phyloP scores from a whole-genome alignment of 2,113 vertebrate species.

The Platysteira castanea region DNA sequence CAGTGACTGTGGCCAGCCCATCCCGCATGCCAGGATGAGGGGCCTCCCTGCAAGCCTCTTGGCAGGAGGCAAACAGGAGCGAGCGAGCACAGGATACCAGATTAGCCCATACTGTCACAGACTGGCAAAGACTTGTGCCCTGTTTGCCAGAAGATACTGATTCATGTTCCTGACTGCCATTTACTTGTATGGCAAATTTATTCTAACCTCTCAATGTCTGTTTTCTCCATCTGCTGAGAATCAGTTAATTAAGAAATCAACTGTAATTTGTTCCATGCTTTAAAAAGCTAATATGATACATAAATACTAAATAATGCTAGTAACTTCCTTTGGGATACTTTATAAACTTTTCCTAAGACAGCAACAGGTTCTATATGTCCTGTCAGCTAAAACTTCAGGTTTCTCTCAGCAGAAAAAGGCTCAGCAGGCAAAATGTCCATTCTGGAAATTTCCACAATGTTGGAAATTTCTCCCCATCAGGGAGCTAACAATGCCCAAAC shows the following conservation, averaged over 20 bases:
- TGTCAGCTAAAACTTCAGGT: background rate
- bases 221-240: conserved; percentile 23
- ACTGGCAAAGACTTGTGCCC: background rate
- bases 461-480: background rate
- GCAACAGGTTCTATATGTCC: background rate
- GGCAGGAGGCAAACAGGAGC: background rate
- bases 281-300: background rate
- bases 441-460: background rate
- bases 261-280: background rate
- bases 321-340: background rate
- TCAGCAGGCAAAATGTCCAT: background rate
- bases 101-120: background rate
- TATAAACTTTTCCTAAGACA: background rate
- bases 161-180: conserved; percentile 22
- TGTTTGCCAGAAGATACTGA: conserved; percentile 20
- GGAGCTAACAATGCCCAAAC: background rate
- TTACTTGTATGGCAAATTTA: background rate
- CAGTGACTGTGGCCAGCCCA: background rate
- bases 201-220: conserved; percentile 3
- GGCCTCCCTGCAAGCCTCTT: background rate
- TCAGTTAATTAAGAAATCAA: background rate
- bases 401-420: background rate
- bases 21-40: background rate
- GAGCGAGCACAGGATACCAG: background rate
- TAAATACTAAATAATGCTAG: background rate